phyloP scores from a whole-genome alignment of 1,140 invertebrate genomes.

The Pinna nobilis region DNA sequence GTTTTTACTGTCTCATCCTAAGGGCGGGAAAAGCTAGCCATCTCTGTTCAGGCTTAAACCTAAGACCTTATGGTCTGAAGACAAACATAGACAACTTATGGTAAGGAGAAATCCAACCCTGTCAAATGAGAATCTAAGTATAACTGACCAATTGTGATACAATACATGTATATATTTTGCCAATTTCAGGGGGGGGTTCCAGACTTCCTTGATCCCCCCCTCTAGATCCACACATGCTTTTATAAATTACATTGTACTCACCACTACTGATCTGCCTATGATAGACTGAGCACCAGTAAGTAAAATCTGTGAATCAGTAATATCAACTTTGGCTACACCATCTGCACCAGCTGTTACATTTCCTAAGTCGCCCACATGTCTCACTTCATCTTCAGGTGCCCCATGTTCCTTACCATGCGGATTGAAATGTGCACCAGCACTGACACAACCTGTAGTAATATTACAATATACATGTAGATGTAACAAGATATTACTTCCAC shows the following conservation, averaged over 20 bases:
- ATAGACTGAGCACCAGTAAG: conserved; percentile 86
- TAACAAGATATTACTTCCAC: too few species aligned
- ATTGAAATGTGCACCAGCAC: conserved; percentile 97
- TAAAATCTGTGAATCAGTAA: conserved; percentile 84
- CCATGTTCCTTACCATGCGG: conserved; percentile 90
- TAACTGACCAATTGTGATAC: too few species aligned
- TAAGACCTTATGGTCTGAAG: too few species aligned
- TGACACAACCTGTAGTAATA: conserved; percentile 85
- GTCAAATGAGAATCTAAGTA: too few species aligned
- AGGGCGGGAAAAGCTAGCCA: too few species aligned
- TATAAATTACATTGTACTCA: conserved; percentile 47
- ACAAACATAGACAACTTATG: too few species aligned
- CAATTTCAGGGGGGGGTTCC: too few species aligned
- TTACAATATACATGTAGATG: background rate
- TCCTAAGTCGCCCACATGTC: conserved; percentile 94
- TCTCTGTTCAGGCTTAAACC: too few species aligned
- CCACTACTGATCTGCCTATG: conserved; percentile 87
- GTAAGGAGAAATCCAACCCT: too few species aligned
- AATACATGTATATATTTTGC: too few species aligned
- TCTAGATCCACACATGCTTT: background rate
- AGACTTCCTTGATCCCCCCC: too few species aligned
- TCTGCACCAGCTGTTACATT: conserved; percentile 86
- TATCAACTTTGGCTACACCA: conserved; percentile 86
- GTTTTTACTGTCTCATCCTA: too few species aligned
- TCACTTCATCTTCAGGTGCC: conserved; percentile 82